Conservation (phyloP, 2,888 invertebrate species). For the Capitulum mitella region DNA sequence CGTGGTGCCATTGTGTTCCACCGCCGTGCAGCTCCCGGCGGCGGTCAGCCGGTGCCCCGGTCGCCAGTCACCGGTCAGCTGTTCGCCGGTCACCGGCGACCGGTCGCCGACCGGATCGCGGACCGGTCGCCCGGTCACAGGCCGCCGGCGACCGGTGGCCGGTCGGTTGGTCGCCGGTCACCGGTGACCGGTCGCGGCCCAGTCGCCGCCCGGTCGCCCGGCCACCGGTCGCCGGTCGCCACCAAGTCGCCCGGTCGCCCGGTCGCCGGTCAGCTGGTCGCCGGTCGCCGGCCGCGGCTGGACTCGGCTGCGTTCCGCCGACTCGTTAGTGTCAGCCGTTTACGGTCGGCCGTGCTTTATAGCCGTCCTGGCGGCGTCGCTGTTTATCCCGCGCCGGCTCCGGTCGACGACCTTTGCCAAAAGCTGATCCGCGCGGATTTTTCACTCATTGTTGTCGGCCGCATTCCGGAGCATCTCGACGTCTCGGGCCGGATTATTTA, state of each 20-base stretch:
- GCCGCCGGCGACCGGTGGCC: background rate
- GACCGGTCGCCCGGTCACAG: background rate
- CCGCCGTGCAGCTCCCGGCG: too few relatives aligned
- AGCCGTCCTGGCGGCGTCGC: background rate
- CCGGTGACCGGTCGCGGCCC: background rate
- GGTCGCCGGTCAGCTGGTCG: background rate
- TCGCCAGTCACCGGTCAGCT: too few relatives aligned
- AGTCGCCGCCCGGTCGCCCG: background rate
- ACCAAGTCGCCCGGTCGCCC: background rate
- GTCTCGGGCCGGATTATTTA: background rate
- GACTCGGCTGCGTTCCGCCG: background rate
- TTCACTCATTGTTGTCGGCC: conserved; percentile 15
- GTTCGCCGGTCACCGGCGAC: background rate
- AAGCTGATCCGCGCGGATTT: conserved; percentile 19
- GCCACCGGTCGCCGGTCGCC: background rate
- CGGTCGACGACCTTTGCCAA: conserved; percentile 15
- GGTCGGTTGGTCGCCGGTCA: background rate
- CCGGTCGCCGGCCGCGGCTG: background rate
- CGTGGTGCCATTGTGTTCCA: too few relatives aligned
- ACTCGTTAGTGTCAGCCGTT: background rate
- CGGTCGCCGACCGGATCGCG: background rate
- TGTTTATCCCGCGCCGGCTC: background rate
- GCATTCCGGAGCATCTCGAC: conserved; percentile 7
- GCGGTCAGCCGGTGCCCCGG: too few relatives aligned
- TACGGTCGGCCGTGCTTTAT: background rate